Evolutionary conservation across 2,113 vertebrate genomes (phyloP), one percentile per base, ranked within the genome.

Genomic region (Theristicus caerulescens): DNA sequence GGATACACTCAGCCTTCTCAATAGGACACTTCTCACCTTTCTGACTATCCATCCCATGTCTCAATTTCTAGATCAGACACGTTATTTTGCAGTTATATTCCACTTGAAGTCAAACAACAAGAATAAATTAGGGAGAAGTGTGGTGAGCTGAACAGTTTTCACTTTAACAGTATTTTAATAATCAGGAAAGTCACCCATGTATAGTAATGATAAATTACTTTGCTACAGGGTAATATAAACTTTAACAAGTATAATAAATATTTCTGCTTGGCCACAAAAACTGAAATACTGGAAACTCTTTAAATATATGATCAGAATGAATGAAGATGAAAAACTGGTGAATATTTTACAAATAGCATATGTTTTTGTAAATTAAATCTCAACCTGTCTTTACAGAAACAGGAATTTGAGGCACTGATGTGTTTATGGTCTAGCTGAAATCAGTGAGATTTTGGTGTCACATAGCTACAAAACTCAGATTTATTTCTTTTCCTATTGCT

Each of bases 171-270:
- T 97, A 95, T 96, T 96, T 97, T 97, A 97, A 98, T 98, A 97
- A 98, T 97, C 97, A 96, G 67, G 94, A 94, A 94, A 97, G 85
- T 90, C 96, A 97, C 76, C 87, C 96, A 95, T 95, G 96, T 92
- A 95, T 91, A 64, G 71, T 84, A 84, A 93, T 97, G 97, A 98
- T 96, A 96, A 97, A 98, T 97, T 96, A 91, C 92, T 96, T 97
- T 96, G 96, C 96, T 97, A 96, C 78, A 61, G 94, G 94, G 95
- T 96, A 95, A 95, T 97, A 96, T 71, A 95, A 98, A 95, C 96
- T 94, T 97, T 94, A 98, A 93, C 96, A 90, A 96, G 73, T 85
- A 77, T 92, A 95, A 98, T 97, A 95, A 97, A 97, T 97, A 96
- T 95, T 96, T 94, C 86, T 94, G 89, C 96, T 96, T 95, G 82